Percentiles rank a stretch among this genome's conserved stretches.
phyloP scores from a whole-genome alignment of 2,888 invertebrate species.

The Cheilosia variabilis region DNA sequence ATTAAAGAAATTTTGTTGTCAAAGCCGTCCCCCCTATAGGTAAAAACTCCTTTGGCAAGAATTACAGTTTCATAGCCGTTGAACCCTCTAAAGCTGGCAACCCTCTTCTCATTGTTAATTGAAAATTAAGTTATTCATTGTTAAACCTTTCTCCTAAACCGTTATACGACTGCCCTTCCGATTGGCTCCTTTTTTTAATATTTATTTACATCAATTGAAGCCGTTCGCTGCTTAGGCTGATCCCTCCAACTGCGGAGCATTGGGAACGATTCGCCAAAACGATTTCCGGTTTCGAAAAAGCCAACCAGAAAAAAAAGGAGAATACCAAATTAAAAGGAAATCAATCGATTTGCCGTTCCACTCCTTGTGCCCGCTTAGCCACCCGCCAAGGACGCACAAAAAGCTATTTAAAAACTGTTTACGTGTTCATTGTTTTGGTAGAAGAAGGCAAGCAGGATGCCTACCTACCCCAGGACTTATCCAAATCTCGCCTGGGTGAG shows the following conservation, averaged over 20 bases:
- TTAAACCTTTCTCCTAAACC: slow-evolving; percentile 8
- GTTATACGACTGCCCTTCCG: slow-evolving; percentile 14
- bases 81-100: neutral
- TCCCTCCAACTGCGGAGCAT: slow-evolving; percentile 33
- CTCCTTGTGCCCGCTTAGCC: neutral
- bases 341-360: slow-evolving; percentile 51
- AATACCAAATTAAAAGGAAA: slow-evolving; percentile 63
- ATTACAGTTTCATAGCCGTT: slow-evolving; percentile 41
- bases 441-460: slow-evolving; percentile 23
- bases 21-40: neutral
- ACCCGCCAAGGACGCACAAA: slow-evolving; percentile 4
- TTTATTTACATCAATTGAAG: slow-evolving; percentile 54
- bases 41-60: slow-evolving; percentile 9
- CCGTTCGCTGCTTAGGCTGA: slow-evolving; percentile 29
- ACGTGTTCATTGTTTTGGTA: slow-evolving; percentile 70
- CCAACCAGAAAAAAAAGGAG: slow-evolving; percentile 3
- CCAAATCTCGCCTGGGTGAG: neutral
- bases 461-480: neutral
- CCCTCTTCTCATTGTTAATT: slow-evolving; percentile 50
- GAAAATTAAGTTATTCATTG: slow-evolving; percentile 72
- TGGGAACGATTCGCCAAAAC: slow-evolving; percentile 56
- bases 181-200: slow-evolving; percentile 43
- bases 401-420: slow-evolving; percentile 64
- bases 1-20: slow-evolving; percentile 15
- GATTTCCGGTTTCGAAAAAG: slow-evolving; percentile 63